These are phyloP conservation scores for Globia sparganii DNA, from an alignment of 2,888 invertebrate genomes.

Conservation along the genomic window DNA sequence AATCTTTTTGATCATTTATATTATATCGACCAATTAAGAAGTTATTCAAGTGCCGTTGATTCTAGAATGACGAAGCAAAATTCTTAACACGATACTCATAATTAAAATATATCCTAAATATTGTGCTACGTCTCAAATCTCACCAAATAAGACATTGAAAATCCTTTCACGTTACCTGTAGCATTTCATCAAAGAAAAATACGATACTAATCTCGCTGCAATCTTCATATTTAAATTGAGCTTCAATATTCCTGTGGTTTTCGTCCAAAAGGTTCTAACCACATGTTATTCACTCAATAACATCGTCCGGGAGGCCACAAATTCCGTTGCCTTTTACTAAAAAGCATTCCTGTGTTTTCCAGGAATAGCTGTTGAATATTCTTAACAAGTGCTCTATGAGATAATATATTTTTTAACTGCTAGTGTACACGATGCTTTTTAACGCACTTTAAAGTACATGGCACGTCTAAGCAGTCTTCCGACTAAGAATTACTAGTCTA, in stretches of 20 bases:
- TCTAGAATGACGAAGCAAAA: not conserved
- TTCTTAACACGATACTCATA: not conserved
- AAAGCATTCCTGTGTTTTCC: conserved; percentile 62
- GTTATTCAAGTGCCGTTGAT: not conserved
- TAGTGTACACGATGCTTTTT: conserved; percentile 2
- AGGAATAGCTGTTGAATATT: conserved; percentile 55
- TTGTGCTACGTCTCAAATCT: not conserved
- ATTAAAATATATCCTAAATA: not conserved
- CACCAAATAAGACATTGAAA: not conserved
- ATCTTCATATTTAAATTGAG: conserved; percentile 23
- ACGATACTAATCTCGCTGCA: not conserved
- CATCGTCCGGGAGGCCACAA: conserved; percentile 52
- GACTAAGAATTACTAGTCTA: no score
- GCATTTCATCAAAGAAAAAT: conserved; percentile 7
- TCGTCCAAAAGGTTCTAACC: conserved; percentile 16
- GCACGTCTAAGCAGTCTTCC: not conserved
- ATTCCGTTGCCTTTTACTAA: conserved; percentile 50
- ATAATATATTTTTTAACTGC: conserved; percentile 36
- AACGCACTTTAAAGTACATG: conserved; percentile 10
- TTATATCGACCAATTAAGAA: not conserved
- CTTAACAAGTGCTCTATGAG: conserved; percentile 29
- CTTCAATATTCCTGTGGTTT: conserved; percentile 23
- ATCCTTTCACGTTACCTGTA: not conserved
- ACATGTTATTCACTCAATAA: conserved; percentile 47
- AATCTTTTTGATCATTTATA: not conserved